phyloP scores from a whole-genome alignment of 2,113 vertebrate species.

The Lophura nycthemera region DNA sequence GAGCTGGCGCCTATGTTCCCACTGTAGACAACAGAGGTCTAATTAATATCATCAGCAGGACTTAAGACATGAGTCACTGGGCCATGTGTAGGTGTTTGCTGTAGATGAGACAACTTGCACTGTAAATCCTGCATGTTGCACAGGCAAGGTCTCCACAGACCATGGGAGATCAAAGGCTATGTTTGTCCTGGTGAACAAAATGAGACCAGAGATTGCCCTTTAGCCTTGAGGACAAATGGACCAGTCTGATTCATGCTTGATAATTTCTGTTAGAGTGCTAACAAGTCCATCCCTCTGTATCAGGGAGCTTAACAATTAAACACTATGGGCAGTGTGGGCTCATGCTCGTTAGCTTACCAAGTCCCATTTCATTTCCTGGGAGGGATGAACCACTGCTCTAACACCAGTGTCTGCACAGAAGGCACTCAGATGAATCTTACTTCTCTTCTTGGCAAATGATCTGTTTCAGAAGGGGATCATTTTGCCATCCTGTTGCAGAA shows the following conservation, averaged over 20 bases:
- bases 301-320: background rate
- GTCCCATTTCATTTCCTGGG: background rate
- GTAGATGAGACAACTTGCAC: background rate
- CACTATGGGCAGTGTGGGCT: accelerated
- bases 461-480: background rate
- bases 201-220: background rate
- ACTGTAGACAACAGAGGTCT: accelerated
- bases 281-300: background rate
- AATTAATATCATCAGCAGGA: background rate
- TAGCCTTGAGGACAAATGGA: background rate
- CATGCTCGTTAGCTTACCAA: background rate
- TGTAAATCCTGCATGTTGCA: background rate
- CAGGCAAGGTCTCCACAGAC: background rate
- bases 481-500: background rate
- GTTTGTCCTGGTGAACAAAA: background rate
- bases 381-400: background rate
- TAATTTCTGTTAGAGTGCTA: background rate
- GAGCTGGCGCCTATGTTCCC: background rate
- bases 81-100: background rate
- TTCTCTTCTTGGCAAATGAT: background rate
- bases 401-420: background rate
- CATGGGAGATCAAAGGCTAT: background rate
- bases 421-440: background rate
- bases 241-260: background rate
- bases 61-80: background rate